Evolutionary conservation across 2,113 vertebrate genomes (phyloP).

Genomic region (Scartelaos histophorus): DNA sequence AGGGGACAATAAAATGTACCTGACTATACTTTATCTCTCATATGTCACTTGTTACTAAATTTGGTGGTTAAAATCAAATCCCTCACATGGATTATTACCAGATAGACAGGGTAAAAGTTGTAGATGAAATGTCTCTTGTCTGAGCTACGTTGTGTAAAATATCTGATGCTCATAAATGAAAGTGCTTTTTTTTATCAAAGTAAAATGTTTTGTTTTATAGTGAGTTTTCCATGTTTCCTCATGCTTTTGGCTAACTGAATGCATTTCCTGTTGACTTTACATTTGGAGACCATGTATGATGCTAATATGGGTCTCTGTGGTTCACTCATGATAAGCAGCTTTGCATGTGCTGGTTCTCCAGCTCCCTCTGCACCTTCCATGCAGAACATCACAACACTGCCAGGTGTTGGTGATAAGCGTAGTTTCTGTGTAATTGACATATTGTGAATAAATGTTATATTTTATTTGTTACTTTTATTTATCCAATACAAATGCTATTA

Average conservation of each 20-base stretch:
- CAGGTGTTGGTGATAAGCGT: not conserved
- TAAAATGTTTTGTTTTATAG: not conserved
- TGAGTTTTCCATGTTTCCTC: not conserved
- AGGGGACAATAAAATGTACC: too few relatives aligned
- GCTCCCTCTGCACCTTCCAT: constrained; percentile 20
- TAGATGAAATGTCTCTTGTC: too few relatives aligned
- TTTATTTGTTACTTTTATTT: not conserved
- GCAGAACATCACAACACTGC: not conserved
- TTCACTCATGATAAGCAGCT: constrained; percentile 26
- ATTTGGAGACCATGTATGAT: not conserved
- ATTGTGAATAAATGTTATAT: not conserved
- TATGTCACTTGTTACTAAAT: not conserved
- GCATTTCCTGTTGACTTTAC: not conserved
- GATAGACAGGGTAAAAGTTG: too few relatives aligned
- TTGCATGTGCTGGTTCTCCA: constrained; percentile 13
- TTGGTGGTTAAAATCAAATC: not conserved
- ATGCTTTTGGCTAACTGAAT: not conserved
- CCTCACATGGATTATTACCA: too few relatives aligned
- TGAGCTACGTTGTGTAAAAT: not conserved
- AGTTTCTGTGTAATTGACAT: not conserved
- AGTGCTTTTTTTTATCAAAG: not conserved
- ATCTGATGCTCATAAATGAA: not conserved
- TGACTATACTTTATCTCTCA: too few relatives aligned
- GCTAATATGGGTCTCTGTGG: constrained; percentile 13
- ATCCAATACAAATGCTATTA: not conserved